Evolutionary conservation across 2,113 vertebrate species (phyloP).

Genomic region (Percopsis transmontana): DNA sequence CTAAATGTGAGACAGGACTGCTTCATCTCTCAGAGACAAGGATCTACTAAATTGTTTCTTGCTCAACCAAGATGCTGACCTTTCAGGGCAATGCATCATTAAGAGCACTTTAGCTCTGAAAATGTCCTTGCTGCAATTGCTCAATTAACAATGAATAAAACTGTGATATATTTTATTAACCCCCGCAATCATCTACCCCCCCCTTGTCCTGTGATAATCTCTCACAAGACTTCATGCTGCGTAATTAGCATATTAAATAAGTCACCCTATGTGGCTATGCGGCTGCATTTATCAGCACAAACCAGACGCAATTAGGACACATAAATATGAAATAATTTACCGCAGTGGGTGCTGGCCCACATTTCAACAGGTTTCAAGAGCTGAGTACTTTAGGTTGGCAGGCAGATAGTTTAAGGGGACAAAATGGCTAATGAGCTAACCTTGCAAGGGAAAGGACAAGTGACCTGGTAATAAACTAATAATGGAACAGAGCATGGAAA

Average conservation of each 20-base stretch:
- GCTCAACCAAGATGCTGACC: conserved; percentile 32
- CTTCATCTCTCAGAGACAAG: too few relatives aligned
- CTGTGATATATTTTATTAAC: conserved; percentile 33
- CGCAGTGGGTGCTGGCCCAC: conserved; percentile 33
- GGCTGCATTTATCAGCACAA: conserved; percentile 61
- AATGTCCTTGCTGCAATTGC: conserved; percentile 27
- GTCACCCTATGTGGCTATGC: conserved; percentile 34
- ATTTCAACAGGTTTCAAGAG: conserved; percentile 56
- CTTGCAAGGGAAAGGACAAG: conserved; percentile 53
- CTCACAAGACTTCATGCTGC: conserved; percentile 47
- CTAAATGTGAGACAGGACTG: not conserved
- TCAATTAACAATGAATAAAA: conserved; percentile 43
- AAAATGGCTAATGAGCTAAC: conserved; percentile 54
- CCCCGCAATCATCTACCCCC: conserved; percentile 17
- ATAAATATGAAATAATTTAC: conserved; percentile 61
- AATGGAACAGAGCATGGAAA: conserved; percentile 37
- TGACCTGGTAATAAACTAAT: conserved; percentile 66
- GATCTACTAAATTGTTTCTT: conserved; percentile 1
- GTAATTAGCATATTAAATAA: conserved; percentile 73
- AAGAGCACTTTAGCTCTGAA: conserved; percentile 18
- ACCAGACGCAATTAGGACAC: conserved; percentile 64
- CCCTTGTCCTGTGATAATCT: conserved; percentile 32
- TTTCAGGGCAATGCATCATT: conserved; percentile 34
- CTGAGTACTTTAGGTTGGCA: conserved; percentile 16
- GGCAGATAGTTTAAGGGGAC: conserved; percentile 43